Evolutionary conservation across 2,113 vertebrate species (phyloP), one percentile per base, ranked within the genome.

Genomic region (Dasyprocta punctata): DNA sequence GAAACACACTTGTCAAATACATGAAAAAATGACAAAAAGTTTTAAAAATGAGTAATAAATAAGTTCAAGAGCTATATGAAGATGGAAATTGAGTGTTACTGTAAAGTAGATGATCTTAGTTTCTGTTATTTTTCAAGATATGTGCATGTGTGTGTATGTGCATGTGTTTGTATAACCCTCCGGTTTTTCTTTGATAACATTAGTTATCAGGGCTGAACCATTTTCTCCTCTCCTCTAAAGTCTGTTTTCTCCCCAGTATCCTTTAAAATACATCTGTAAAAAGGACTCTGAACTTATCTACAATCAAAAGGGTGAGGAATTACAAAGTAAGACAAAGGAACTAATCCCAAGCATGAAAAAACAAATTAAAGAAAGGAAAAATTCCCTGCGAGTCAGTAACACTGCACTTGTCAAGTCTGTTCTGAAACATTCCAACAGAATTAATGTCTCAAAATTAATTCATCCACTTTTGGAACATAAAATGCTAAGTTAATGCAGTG

Each of bases 391-490:
- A 63, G 22, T 38, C 58, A 36, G 41, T 12, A 71, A n/a, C 4
- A n/a, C 0, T 26, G 84, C n/a, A 87, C 7, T 54, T 85, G 11
- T 28, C 26, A 90, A 86, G 11, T 58, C 33, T 88, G 14, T 12
- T 95, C 19, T 49, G 77, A 93, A 90, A 80, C 61, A 80, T 12
- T 38, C 61, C 49, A 63, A 60, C 22, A 90, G 56, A 75, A 4
- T 78, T 83, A 81, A 81, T 80, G 8, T 60, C 9, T 92, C 20
- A 73, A 75, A 92, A 95, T 83, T 44, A 95, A 90, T 71, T 47
- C 24, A 71, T 30, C 47, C 5, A 9, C 8, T 87, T 92, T 93
- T 36, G 11, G 44, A 67, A 94, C 90, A 90, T 26, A 78, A 85
- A 96, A 93, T 73, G 3, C 52, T 36, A 3, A 75, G 6, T 82